Evolutionary conservation across 23 tunicate species (phyloP), one percentile per base, ranked within the genome.

Genomic region (Styela clava): DNA sequence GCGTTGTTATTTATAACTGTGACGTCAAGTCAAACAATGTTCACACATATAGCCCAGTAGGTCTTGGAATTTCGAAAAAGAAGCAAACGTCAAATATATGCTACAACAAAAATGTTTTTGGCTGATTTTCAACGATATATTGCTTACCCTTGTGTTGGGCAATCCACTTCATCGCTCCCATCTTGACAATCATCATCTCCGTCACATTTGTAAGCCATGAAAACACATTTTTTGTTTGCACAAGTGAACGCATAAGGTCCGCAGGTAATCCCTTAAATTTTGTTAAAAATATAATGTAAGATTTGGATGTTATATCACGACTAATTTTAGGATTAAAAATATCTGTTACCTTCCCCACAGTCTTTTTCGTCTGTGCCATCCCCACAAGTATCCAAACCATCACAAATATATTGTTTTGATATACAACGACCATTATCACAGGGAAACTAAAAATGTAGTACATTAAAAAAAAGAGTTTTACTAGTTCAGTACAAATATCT

Each of bases 111-210:
- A n/a, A n/a, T n/a, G n/a, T n/a, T n/a, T n/a, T n/a, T n/a, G n/a
- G n/a, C n/a, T n/a, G n/a, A n/a, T n/a, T n/a, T n/a, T n/a, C n/a
- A n/a, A n/a, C n/a, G n/a, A n/a, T n/a, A n/a, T n/a, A n/a, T n/a
- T n/a, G n/a, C 31, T 78, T 73, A 87, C 91, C 86, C 33, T 31
- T 78, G 78, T 19, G 93, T 37, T 18, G 93, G 93, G 34, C 93
- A 88, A 52, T 32, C 64, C 18, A 16, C 16, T 64, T 89, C 94
- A 61, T 89, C 95, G 67, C 85, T 77, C 20, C 73, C 73, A 74
- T 89, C 95, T 25, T 83, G 85, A 74, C 95, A 89, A 62, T 89
- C 95, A 35, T 89, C 85, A 61, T 85, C 89, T 20, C 95, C 95
- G 61, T 89, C 95, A 69, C 95, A 89, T 81, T 85, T 82, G 83